Conservation (phyloP, 2,797 vertebrate genomes). For the Sebastes elongatus region DNA sequence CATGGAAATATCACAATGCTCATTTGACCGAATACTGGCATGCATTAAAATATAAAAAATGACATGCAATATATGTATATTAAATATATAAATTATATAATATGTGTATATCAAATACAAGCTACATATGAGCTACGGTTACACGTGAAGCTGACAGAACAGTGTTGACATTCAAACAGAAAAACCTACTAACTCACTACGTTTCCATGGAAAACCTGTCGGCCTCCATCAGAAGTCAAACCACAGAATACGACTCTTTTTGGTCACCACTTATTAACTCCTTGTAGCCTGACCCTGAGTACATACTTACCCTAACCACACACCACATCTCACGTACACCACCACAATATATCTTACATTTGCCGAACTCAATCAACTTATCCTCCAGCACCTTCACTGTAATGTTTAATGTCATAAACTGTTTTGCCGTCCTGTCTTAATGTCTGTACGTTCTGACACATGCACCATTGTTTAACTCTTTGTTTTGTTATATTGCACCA, state of each 20-base stretch:
- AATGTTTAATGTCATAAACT: not conserved
- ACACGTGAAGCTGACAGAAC: not conserved
- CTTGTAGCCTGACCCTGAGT: not conserved
- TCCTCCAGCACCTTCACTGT: not conserved
- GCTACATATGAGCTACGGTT: too few species aligned
- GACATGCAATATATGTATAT: not conserved
- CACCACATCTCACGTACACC: not conserved
- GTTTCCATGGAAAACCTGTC: not conserved
- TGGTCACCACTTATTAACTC: not conserved
- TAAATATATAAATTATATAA: not conserved
- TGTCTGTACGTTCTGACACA: not conserved
- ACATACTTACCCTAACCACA: not conserved
- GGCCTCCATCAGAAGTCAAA: not conserved
- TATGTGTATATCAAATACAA: not conserved
- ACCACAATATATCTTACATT: not conserved
- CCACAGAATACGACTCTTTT: not conserved
- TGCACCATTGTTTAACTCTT: not conserved
- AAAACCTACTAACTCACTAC: not conserved
- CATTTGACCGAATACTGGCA: not conserved
- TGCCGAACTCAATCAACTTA: not conserved
- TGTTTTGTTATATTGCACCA: not conserved
- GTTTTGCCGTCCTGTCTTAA: not conserved
- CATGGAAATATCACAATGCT: not conserved
- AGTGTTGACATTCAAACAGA: slow-evolving; percentile 16
- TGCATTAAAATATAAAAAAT: not conserved